Base-by-base conservation (phyloP, 2,113 vertebrate genomes). In the Callionymus lyra region DNA sequence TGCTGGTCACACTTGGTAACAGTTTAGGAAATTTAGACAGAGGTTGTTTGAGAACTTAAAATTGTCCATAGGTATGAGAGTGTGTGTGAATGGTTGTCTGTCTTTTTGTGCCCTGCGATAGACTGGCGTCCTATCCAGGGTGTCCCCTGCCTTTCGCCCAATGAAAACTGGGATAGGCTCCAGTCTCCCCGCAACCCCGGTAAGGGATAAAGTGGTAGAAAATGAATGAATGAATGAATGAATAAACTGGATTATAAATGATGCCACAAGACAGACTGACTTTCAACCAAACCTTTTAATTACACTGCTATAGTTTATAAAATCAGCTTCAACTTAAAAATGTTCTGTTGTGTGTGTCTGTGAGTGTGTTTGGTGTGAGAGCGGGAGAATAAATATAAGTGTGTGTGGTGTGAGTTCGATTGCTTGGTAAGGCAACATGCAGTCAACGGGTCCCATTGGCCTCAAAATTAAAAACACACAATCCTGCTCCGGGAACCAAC, bases 221-320 rank as follows among this genome's bases (percentile, higher is more conserved):
- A n/a, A n/a, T n/a, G n/a, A n/a, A n/a, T n/a, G n/a, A n/a, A n/a
- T n/a, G n/a, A 4, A 27, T 27, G 4, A 27, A 5, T 27, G 4
- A 27, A 27, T 27, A 27, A 4, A 27, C 8, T 27, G 4, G 8
- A 5, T 4, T 8, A 34, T 31, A 46, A 44, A 15, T 15, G 34
- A 64, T 6, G 36, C 35, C 45, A 2, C 10, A 73, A 62, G 4
- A 68, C 71, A 6, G 9, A 34, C 33, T 77, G 64, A 74, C 82
- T 84, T 86, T 85, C 77, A 85, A 84, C 80, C 85, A 85, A 85
- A 82, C 66, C 44, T 50, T 75, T 79, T 85, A 78, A 83, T 83
- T 86, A 71, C 65, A 82, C 75, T 66, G 61, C 49, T 77, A 80
- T 76, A 45, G 57, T 84, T 86, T 85, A 84, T 80, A 86, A 87